Base-by-base conservation (phyloP, 2,888 invertebrate genomes). In the Lepeophtheirus nordmannii region DNA sequence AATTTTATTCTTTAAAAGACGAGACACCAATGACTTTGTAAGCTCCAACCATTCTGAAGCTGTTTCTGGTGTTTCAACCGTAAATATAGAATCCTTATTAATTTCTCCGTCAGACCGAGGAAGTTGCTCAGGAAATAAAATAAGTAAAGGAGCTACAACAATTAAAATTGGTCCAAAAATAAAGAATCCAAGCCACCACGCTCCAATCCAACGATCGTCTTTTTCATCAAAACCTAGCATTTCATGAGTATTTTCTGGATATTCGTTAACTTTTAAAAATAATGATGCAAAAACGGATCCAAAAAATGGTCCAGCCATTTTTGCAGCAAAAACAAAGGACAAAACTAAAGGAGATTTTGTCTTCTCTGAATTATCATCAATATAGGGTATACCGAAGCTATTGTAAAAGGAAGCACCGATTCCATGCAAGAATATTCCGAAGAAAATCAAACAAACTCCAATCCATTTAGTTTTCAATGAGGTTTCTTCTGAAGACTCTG, bases 291-390 rank as follows among this genome's bases (percentile, higher is more conserved):
- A 62, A n/a, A 73, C 60, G 65, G 72, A 76, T 14, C 76, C 76
- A 1, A 74, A 61, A 17, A 74, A 72, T 0, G 75, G 74, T 1
- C 75, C 76, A 57, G 73, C 62, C 67, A 74, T 70, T 23, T 74
- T 70, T 20, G 74, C 65, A 8, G 71, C 71, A 38, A 37, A 23
- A 7, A 37, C 46, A n/a, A 67, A n/a, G 38, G 85, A 84, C 68
- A 84, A 73, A 70, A 83, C 76, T 70, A 83, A 74, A 0, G 84
- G 83, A 0, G 82, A 81, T 69, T 82, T 81, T 17, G 80, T 81
- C 71, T 83, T 82, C 71, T 82, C 81, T 0, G 83, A 80, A 70
- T 83, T 84, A 71, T 85, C 85, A 72, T 85, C 85, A 70, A 84
- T 73, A 72, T 84, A 85, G 0, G 84, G 81, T 72, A 83, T 81